These are phyloP conservation scores for Mesochorus sp. DNA, from an alignment of 2,888 invertebrate species.

Conservation along the genomic window DNA sequence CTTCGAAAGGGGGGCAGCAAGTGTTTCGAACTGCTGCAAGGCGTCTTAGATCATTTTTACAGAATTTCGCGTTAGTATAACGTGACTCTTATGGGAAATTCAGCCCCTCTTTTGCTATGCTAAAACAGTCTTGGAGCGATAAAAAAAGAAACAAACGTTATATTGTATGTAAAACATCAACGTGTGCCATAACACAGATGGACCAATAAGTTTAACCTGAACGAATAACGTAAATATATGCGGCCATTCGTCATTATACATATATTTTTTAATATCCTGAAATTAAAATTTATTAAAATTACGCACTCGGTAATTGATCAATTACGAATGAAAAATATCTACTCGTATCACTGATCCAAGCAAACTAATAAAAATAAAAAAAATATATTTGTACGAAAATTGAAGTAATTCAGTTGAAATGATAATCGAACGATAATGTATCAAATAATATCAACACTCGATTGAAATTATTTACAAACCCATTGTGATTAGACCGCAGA, in stretches of 20 bases:
- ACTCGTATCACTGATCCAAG: too few relatives aligned
- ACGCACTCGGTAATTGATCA: too few relatives aligned
- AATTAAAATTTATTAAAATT: too few relatives aligned
- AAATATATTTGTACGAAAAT: too few relatives aligned
- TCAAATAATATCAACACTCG: too few relatives aligned
- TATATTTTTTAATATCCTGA: constrained; percentile 1
- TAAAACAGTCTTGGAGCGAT: constrained; percentile 29
- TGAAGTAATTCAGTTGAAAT: too few relatives aligned
- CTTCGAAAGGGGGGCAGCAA: constrained; percentile 52
- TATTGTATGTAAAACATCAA: constrained; percentile 56
- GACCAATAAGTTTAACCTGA: constrained; percentile 28
- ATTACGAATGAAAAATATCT: too few relatives aligned
- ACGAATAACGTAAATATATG: constrained; percentile 23
- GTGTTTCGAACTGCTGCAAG: constrained; percentile 58
- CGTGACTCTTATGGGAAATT: constrained; percentile 58
- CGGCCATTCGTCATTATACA: constrained; percentile 13
- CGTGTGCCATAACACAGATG: constrained; percentile 40
- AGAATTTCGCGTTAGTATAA: constrained; percentile 61
- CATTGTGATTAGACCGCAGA: too few relatives aligned
- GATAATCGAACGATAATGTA: too few relatives aligned
- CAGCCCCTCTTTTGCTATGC: constrained; percentile 43
- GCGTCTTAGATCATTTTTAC: constrained; percentile 61
- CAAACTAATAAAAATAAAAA: too few relatives aligned
- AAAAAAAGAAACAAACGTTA: constrained; percentile 32
- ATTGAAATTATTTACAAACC: too few relatives aligned